Percentiles rank a stretch among this genome's conserved stretches.
Evolutionary conservation across 1,140 invertebrate genomes (phyloP).

Genomic region (Brachionus plicatilis): DNA sequence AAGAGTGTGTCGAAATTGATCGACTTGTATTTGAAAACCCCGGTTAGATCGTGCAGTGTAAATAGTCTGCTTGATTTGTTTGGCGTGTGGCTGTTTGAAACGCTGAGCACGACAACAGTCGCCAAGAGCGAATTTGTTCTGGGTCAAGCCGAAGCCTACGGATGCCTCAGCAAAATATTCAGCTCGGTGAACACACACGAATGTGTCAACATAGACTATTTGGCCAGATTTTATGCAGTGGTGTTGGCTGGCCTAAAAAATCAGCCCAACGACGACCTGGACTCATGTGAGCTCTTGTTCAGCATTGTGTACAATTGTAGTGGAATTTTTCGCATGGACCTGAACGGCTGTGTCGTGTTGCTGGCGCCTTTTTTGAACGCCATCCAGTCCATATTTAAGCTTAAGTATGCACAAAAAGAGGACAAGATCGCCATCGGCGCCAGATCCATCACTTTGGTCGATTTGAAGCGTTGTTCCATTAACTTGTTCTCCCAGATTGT

Average conservation of each 20-base stretch:
- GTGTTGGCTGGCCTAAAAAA: slow-evolving; percentile 76
- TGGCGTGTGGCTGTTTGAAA: slow-evolving; percentile 93
- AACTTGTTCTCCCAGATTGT: slow-evolving; percentile 79
- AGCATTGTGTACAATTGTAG: slow-evolving; percentile 47
- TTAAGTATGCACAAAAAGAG: slow-evolving; percentile 43
- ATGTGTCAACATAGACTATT: slow-evolving; percentile 84
- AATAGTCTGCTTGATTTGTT: slow-evolving; percentile 90
- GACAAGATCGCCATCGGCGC: slow-evolving; percentile 43
- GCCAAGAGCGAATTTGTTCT: slow-evolving; percentile 51
- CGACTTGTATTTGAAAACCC: neutral
- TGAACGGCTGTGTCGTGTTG: slow-evolving; percentile 84
- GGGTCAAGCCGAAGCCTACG: slow-evolving; percentile 88
- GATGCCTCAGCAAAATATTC: slow-evolving; percentile 86
- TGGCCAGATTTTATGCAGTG: slow-evolving; percentile 87
- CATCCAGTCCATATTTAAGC: slow-evolving; percentile 60
- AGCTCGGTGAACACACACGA: slow-evolving; percentile 93
- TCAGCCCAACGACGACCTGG: slow-evolving; percentile 27
- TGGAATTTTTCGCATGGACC: slow-evolving; percentile 76
- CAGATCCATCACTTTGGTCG: slow-evolving; percentile 47
- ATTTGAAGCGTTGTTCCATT: slow-evolving; percentile 80
- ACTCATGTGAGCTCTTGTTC: slow-evolving; percentile 42
- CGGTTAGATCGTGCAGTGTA: slow-evolving; percentile 30
- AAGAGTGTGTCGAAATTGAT: slow-evolving; percentile 1
- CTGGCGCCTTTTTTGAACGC: slow-evolving; percentile 81
- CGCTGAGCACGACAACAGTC: slow-evolving; percentile 63